These are phyloP conservation scores for Flabesymbios commensalis DNA, from an alignment of 2,888 invertebrate species.

Conservation along the genomic window DNA sequence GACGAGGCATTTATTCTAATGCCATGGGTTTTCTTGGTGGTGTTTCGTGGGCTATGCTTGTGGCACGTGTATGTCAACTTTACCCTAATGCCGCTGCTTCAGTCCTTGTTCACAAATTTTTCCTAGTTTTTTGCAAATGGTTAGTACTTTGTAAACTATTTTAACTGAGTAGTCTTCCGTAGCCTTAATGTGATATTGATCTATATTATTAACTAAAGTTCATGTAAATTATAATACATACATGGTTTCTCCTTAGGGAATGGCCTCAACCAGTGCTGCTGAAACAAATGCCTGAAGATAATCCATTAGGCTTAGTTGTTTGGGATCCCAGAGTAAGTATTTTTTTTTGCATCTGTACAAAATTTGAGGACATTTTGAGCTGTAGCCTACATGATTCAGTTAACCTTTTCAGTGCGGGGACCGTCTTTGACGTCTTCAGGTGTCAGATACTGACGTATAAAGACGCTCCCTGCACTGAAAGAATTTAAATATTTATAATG, in stretches of 20 bases:
- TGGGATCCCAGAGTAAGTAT: slow-evolving; percentile 85
- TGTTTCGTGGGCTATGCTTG: slow-evolving; percentile 99
- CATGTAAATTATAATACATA: background rate
- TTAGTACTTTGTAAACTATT: slow-evolving; percentile 7
- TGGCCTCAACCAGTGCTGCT: slow-evolving; percentile 98
- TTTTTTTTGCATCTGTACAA: slow-evolving; percentile 2
- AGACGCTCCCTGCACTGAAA: too few relatives aligned
- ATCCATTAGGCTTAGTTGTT: slow-evolving; percentile 84
- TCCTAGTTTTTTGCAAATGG: slow-evolving; percentile 97
- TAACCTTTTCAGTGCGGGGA: too few relatives aligned
- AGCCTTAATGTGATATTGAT: too few relatives aligned
- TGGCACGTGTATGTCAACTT: slow-evolving; percentile 95
- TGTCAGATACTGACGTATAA: too few relatives aligned
- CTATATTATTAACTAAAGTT: background rate
- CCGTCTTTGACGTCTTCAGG: too few relatives aligned
- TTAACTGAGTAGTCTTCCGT: background rate
- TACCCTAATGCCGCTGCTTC: slow-evolving; percentile 97
- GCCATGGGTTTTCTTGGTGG: slow-evolving; percentile 96
- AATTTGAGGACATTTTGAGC: too few relatives aligned
- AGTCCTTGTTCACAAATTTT: slow-evolving; percentile 96
- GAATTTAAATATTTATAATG: too few relatives aligned
- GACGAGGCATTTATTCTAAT: slow-evolving; percentile 97
- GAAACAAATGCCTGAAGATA: slow-evolving; percentile 77
- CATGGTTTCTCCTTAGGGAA: slow-evolving; percentile 56
- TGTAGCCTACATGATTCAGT: too few relatives aligned